phyloP scores from a whole-genome alignment of 2,113 vertebrate species.

The Eubucco bourcierii region DNA sequence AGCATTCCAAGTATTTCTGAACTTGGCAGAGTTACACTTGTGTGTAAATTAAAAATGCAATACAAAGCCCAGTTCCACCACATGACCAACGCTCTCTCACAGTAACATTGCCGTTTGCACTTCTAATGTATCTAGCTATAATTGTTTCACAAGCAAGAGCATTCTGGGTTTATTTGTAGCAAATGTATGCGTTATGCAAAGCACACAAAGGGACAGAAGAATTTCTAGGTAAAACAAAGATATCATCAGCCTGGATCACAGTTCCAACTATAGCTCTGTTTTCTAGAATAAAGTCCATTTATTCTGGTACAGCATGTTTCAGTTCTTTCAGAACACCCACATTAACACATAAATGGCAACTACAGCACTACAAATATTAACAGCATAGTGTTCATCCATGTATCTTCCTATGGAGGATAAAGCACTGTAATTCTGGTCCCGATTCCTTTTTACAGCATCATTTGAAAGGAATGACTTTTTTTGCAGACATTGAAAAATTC shows the following conservation, averaged over 20 bases:
- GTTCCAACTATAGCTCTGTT: background rate
- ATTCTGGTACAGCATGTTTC: background rate
- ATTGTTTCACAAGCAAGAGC: background rate
- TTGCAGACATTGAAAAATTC: background rate
- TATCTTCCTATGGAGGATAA: background rate
- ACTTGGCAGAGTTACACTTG: background rate
- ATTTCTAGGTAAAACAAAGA: background rate
- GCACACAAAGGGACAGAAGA: background rate
- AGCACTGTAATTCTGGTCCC: background rate
- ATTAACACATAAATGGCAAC: background rate
- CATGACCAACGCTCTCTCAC: background rate
- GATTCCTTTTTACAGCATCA: background rate
- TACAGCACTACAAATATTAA: background rate
- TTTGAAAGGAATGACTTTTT: background rate
- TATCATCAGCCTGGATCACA: background rate
- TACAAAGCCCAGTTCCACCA: background rate
- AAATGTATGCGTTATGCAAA: background rate
- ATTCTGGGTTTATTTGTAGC: background rate
- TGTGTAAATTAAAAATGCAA: background rate
- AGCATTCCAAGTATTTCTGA: background rate
- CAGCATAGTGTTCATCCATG: background rate
- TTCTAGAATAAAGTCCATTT: background rate
- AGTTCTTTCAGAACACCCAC: background rate
- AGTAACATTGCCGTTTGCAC: background rate
- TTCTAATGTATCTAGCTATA: background rate